A percentile compares a stretch with the other conserved stretches of the same genome.
Evolutionary conservation across 2,113 vertebrate genomes (phyloP).

Genomic region (Rhipidura dahli): DNA sequence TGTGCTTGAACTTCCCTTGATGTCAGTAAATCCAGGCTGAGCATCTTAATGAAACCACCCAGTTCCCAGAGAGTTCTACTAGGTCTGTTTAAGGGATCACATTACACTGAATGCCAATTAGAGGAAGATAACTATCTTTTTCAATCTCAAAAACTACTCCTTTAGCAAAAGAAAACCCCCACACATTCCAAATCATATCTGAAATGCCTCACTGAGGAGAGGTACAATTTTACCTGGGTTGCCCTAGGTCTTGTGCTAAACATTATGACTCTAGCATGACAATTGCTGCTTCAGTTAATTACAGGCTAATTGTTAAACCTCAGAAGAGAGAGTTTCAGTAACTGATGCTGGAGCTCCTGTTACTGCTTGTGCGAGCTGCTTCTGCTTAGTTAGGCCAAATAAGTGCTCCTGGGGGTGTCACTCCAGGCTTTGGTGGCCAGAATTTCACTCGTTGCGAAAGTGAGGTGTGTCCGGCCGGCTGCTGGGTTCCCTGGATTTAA

Average conservation of each 20-base stretch:
- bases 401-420: not conserved
- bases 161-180: not conserved
- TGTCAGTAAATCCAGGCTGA: not conserved
- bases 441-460: not conserved
- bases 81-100: not conserved
- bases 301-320: not conserved
- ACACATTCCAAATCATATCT: not conserved
- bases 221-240: not conserved
- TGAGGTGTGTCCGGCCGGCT: rapidly evolving
- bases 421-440: not conserved
- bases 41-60: not conserved
- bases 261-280: not conserved
- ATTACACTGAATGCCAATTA: not conserved
- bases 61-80: not conserved
- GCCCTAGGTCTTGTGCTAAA: not conserved
- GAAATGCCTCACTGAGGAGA: not conserved
- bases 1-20: not conserved
- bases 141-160: not conserved
- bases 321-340: not conserved
- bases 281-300: not conserved
- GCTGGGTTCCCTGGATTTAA: not conserved
- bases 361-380: not conserved
- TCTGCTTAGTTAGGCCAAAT: not conserved
- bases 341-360: not conserved
- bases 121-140: not conserved